Evolutionary conservation across 2,888 invertebrate species (phyloP).

Genomic region (Hylaea fasciaria): DNA sequence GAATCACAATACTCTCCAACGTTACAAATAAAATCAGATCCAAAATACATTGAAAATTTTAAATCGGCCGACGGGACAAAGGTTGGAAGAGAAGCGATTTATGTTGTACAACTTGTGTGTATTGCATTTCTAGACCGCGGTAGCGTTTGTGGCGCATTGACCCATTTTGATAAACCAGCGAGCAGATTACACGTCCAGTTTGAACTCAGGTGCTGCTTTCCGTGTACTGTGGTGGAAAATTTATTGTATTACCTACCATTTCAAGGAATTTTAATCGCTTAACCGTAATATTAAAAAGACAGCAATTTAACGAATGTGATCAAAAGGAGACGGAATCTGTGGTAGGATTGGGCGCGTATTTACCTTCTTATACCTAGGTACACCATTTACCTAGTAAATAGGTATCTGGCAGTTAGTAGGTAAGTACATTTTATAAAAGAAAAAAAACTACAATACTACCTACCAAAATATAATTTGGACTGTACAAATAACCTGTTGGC

Average conservation of each 20-base stretch:
- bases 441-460: too few relatives aligned
- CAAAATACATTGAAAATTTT: constrained; percentile 15
- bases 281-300: too few relatives aligned
- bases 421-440: too few relatives aligned
- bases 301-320: too few relatives aligned
- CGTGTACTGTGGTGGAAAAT: constrained; percentile 19
- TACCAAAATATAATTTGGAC: too few relatives aligned
- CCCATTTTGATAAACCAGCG: constrained; percentile 81
- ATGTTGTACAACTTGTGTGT: constrained; percentile 58
- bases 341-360: too few relatives aligned
- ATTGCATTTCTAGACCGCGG: constrained; percentile 64
- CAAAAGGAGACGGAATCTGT: too few relatives aligned
- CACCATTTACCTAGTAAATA: too few relatives aligned
- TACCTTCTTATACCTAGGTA: too few relatives aligned
- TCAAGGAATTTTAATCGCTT: background rate
- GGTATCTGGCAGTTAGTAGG: too few relatives aligned
- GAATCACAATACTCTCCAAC: background rate
- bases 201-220: constrained; percentile 54
- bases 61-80: constrained; percentile 4
- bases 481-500: too few relatives aligned
- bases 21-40: too few relatives aligned
- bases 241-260: constrained; percentile 29
- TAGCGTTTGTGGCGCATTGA: constrained; percentile 70
- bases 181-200: constrained; percentile 75
- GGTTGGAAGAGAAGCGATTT: constrained; percentile 50